Percentiles rank a stretch among this genome's conserved stretches.
Conservation (phyloP, 2,113 vertebrate genomes). For the Chaetodon trifascialis region DNA sequence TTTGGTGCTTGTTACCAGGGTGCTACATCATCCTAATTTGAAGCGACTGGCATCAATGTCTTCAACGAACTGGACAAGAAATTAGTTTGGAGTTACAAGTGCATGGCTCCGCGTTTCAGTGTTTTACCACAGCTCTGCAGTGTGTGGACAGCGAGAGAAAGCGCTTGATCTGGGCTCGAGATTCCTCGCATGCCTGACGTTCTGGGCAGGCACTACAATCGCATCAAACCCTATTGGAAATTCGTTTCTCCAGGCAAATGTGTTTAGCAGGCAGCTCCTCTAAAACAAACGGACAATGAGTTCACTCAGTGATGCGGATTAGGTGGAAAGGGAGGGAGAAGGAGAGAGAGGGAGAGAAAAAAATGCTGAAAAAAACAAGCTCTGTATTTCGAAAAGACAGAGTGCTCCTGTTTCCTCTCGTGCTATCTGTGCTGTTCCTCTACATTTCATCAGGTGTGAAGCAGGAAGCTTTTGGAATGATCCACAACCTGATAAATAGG, state of each 20-base stretch:
- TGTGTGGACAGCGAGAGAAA: slow-evolving; percentile 41
- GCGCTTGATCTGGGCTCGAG: slow-evolving; percentile 51
- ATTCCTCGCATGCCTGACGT: slow-evolving; percentile 75
- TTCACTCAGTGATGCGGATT: slow-evolving; percentile 65
- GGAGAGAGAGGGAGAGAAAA: neutral
- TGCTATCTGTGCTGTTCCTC: slow-evolving; percentile 29
- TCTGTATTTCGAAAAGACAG: slow-evolving; percentile 29
- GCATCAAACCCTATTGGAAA: slow-evolving; percentile 66
- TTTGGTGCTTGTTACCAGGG: slow-evolving; percentile 39
- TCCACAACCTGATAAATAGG: slow-evolving; percentile 56
- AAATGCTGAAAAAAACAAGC: slow-evolving; percentile 34
- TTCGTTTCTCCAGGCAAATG: slow-evolving; percentile 73
- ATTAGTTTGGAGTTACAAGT: slow-evolving; percentile 51
- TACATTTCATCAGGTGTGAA: slow-evolving; percentile 39
- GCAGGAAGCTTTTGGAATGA: slow-evolving; percentile 23
- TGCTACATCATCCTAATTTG: slow-evolving; percentile 44
- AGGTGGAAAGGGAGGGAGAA: slow-evolving; percentile 49
- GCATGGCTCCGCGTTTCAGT: slow-evolving; percentile 22
- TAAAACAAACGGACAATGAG: slow-evolving; percentile 73
- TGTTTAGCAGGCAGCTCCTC: slow-evolving; percentile 73
- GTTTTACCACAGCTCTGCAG: slow-evolving; percentile 41
- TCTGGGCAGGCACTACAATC: slow-evolving; percentile 72
- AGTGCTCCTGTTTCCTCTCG: slow-evolving; percentile 36
- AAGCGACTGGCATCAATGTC: slow-evolving; percentile 49
- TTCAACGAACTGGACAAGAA: slow-evolving; percentile 37